phyloP scores from a whole-genome alignment of 1,140 invertebrate species.

The Goniozus legneri region DNA sequence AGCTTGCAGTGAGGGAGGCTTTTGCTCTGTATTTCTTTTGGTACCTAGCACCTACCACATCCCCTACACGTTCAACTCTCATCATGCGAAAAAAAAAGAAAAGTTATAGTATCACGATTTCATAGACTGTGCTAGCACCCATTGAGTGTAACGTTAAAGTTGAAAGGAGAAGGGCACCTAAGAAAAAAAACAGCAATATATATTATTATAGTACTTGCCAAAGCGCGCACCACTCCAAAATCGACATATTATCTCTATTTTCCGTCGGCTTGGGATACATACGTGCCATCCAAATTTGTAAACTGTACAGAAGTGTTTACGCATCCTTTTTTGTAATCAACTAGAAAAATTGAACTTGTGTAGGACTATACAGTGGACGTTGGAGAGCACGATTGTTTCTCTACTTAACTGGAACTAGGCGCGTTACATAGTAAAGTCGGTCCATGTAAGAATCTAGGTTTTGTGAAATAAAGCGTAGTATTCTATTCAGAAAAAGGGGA shows the following conservation, averaged over 20 bases:
- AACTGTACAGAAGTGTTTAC: constrained; percentile 7
- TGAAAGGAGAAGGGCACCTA: not conserved
- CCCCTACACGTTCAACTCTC: constrained; percentile 27
- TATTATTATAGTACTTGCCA: constrained; percentile 8
- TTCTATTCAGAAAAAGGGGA: constrained; percentile 4
- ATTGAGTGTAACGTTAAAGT: constrained; percentile 3
- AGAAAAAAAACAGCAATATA: not conserved
- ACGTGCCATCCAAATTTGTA: constrained; percentile 16
- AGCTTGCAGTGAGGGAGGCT: constrained; percentile 43
- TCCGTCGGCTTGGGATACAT: constrained; percentile 13
- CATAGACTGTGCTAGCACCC: constrained; percentile 19
- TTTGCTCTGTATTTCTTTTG: constrained; percentile 37
- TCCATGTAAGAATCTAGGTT: constrained; percentile 27
- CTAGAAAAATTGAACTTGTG: constrained; percentile 4
- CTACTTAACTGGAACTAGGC: constrained; percentile 6
- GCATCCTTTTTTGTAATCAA: constrained; percentile 3
- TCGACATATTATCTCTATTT: constrained; percentile 4
- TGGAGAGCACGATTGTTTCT: constrained; percentile 19
- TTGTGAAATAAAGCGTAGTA: constrained; percentile 10
- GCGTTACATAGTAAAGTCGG: constrained; percentile 8
- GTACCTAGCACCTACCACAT: constrained; percentile 35
- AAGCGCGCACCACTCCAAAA: constrained; percentile 3
- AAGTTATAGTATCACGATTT: constrained; percentile 17
- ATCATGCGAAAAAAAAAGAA: constrained; percentile 19
- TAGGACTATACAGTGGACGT: constrained; percentile 14